These are phyloP conservation scores for Melospiza georgiana DNA, from an alignment of 2,113 vertebrate genomes.

Conservation along the genomic window DNA sequence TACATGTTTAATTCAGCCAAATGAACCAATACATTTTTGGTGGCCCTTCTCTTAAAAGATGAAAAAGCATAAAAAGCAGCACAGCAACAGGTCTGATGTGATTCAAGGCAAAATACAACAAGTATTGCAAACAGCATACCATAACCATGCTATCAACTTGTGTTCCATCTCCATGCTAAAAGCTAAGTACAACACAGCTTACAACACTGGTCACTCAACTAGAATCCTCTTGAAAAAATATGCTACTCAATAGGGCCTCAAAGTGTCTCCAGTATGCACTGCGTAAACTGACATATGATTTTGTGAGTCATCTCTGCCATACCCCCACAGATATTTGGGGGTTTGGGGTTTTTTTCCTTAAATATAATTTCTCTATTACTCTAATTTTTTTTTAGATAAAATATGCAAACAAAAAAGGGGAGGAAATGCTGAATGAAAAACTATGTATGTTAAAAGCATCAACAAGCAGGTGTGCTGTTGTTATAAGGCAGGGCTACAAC, in stretches of 20 bases:
- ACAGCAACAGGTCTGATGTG: neutral
- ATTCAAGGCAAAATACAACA: neutral
- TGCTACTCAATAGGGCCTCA: neutral
- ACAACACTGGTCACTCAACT: neutral
- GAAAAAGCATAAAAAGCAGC: neutral
- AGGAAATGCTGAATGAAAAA: neutral
- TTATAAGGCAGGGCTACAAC: neutral
- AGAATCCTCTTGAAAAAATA: neutral
- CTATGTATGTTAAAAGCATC: fast-evolving
- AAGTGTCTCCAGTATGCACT: neutral
- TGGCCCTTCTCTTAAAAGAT: neutral
- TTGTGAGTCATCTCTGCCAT: neutral
- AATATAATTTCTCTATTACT: neutral
- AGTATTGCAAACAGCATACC: neutral
- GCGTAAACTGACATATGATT: neutral
- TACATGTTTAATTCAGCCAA: neutral
- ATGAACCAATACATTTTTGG: neutral
- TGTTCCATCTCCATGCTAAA: neutral
- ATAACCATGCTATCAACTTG: neutral
- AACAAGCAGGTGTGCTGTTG: neutral
- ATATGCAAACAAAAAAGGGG: neutral
- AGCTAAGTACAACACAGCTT: neutral
- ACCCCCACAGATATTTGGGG: neutral
- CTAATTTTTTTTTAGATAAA: neutral
- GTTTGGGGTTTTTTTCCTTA: neutral